Evolutionary conservation across 2,113 vertebrate species (phyloP).

Genomic region (Heptranchias perlo): DNA sequence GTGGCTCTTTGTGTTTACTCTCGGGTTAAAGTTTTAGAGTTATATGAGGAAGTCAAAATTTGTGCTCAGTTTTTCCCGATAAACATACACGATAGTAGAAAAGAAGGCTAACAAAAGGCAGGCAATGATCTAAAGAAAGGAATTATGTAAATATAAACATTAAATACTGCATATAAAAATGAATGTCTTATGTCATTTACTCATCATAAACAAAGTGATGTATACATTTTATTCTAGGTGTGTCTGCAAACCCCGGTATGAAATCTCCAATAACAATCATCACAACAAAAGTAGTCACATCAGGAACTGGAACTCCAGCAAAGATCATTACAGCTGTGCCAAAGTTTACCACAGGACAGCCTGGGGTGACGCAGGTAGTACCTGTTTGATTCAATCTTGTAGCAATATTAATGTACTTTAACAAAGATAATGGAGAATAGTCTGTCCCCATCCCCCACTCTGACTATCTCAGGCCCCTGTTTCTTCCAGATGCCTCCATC

Average conservation of each 20-base stretch:
- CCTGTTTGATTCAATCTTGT: background rate
- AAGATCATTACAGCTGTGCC: slow-evolving; percentile 39
- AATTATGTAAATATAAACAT: background rate
- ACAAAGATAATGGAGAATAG: background rate
- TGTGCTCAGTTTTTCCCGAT: background rate
- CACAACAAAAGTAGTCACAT: slow-evolving; percentile 34
- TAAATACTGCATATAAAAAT: background rate
- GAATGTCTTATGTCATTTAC: background rate
- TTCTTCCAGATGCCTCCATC: background rate
- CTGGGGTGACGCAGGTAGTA: slow-evolving; percentile 13
- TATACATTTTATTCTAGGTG: slow-evolving; percentile 7
- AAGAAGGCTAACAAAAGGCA: background rate
- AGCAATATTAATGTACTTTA: background rate
- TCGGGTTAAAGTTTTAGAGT: background rate
- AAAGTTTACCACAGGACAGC: slow-evolving; percentile 34
- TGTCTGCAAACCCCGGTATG: slow-evolving; percentile 10
- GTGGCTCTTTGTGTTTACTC: too few relatives aligned
- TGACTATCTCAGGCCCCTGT: background rate
- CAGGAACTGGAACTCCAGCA: slow-evolving; percentile 26
- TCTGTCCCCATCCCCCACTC: background rate
- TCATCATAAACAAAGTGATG: slow-evolving; percentile 2
- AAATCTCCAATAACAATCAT: slow-evolving; percentile 38
- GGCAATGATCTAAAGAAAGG: background rate
- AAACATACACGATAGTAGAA: background rate
- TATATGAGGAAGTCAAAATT: background rate